Percentiles rank a stretch among this genome's conserved stretches.
These are phyloP conservation scores for Mirza zaza DNA, from an alignment of 2,113 vertebrate genomes.

Conservation along the genomic window DNA sequence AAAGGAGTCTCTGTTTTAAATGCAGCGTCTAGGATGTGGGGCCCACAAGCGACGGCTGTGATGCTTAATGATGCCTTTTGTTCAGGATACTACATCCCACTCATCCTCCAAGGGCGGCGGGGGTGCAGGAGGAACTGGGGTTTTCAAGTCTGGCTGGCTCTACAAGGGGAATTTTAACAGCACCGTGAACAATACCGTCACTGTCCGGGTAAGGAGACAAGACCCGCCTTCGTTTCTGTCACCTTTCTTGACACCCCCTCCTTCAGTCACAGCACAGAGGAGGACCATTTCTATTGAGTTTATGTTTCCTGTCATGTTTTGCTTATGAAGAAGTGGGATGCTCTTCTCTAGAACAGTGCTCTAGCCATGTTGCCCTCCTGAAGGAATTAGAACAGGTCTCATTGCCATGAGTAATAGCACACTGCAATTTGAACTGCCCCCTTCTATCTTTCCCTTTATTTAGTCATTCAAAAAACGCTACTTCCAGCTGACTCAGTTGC, in stretches of 20 bases:
- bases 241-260: neutral
- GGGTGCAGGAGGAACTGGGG: conserved; percentile 89
- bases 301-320: conserved; percentile 24
- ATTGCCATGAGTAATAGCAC: neutral
- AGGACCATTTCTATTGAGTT: conserved; percentile 47
- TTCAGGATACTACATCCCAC: conserved; percentile 96
- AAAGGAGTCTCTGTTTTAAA: conserved; percentile 18
- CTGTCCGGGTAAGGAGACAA: conserved; percentile 92
- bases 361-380: neutral
- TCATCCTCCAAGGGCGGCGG: conserved; percentile 97
- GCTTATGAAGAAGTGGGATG: conserved; percentile 10
- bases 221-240: neutral
- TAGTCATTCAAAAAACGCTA: conserved; percentile 99
- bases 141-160: conserved; percentile 98
- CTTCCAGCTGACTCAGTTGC: conserved; percentile 97
- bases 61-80: conserved; percentile 70
- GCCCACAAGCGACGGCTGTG: neutral
- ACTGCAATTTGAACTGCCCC: neutral
- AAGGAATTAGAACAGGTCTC: neutral
- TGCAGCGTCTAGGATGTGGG: neutral
- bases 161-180: conserved; percentile 99
- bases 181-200: conserved; percentile 98
- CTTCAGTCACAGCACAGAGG: neutral
- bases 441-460: conserved; percentile 34
- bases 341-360: neutral